A percentile compares a stretch with the other conserved stretches of the same genome.
Conservation (phyloP, 2,113 vertebrate species). For the Ellobius talpinus region DNA sequence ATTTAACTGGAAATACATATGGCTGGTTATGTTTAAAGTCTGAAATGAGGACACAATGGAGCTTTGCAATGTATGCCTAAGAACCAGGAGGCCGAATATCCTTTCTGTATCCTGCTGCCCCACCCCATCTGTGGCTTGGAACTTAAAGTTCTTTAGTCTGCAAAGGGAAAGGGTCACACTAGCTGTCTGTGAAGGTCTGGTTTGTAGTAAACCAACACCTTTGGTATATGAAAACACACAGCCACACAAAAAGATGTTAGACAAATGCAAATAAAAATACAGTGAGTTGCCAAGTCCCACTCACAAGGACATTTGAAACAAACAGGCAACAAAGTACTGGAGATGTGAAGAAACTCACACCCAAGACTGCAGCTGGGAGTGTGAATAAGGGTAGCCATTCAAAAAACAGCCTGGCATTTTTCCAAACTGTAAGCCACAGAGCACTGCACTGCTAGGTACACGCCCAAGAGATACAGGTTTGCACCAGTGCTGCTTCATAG, state of each 20-base stretch:
- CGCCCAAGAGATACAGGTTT: neutral
- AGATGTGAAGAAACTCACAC: rapidly evolving
- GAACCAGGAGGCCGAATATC: neutral
- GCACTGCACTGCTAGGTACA: neutral
- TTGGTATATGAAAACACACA: neutral
- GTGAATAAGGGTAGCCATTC: neutral
- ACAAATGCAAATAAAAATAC: neutral
- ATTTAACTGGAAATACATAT: slow-evolving; percentile 16
- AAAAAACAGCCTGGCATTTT: neutral
- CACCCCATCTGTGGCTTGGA: neutral
- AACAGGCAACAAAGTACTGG: rapidly evolving
- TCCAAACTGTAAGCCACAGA: neutral
- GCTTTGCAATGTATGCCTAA: neutral
- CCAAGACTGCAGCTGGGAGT: neutral
- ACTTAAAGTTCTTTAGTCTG: neutral
- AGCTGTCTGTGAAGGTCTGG: neutral
- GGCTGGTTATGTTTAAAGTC: slow-evolving; percentile 2
- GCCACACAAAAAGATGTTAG: neutral
- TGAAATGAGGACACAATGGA: neutral
- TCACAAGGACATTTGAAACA: rapidly evolving
- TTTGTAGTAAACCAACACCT: neutral
- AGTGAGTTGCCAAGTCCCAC: neutral
- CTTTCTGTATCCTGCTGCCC: neutral
- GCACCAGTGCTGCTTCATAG: rapidly evolving
- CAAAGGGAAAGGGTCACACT: neutral